phyloP scores from a whole-genome alignment of 1,140 invertebrate species.

The Temnothorax curvispinosus region DNA sequence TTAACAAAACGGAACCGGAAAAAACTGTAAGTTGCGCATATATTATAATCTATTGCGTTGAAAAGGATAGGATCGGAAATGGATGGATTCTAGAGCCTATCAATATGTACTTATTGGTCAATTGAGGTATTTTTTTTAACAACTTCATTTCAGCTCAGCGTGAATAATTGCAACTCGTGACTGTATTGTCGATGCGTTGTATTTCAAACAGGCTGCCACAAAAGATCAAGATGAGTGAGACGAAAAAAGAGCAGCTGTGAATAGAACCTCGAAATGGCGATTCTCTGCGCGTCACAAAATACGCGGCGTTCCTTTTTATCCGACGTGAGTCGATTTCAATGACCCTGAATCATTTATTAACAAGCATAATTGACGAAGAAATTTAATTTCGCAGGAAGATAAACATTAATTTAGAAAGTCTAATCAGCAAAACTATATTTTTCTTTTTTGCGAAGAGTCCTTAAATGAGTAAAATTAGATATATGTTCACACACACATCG shows the following conservation, averaged over 20 bases:
- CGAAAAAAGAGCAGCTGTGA: slow-evolving; percentile 70
- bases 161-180: slow-evolving; percentile 80
- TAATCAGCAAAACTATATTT: background rate
- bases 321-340: slow-evolving; percentile 32
- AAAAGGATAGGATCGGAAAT: no score
- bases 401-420: slow-evolving; percentile 21
- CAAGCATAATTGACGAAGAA: slow-evolving; percentile 31
- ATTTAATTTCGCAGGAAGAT: slow-evolving; percentile 37
- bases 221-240: slow-evolving; percentile 51
- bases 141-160: slow-evolving; percentile 64
- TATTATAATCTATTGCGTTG: no score
- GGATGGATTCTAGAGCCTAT: no score
- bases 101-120: slow-evolving; percentile 13
- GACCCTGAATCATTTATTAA: slow-evolving; percentile 46
- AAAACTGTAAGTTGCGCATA: no score
- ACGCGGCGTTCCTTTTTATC: slow-evolving; percentile 43
- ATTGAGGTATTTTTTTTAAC: slow-evolving; percentile 62
- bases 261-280: slow-evolving; percentile 79
- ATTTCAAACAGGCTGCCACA: slow-evolving; percentile 52
- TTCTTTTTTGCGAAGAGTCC: background rate
- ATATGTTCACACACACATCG: background rate
- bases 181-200: slow-evolving; percentile 61
- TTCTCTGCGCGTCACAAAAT: slow-evolving; percentile 74
- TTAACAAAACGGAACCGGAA: no score
- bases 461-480: background rate